Conservation (phyloP, 2,888 invertebrate species). For the Margaritifera margaritifera region DNA sequence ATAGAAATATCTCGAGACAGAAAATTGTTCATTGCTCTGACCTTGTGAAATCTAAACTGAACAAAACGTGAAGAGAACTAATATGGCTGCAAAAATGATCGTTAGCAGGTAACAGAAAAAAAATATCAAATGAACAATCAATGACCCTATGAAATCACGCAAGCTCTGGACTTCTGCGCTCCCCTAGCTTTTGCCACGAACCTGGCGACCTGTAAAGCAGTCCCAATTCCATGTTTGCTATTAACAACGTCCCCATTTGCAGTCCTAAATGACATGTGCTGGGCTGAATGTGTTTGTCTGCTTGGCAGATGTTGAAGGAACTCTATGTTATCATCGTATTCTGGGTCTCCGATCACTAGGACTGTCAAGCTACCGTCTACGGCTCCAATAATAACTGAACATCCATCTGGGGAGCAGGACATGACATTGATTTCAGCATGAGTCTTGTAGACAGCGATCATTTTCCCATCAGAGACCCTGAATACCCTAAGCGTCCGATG, state of each 20-base stretch:
- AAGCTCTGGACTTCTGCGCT: conserved; percentile 65
- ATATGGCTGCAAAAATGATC: no score
- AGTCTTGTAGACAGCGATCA: conserved; percentile 86
- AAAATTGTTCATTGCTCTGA: no score
- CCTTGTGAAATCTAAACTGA: no score
- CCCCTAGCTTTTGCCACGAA: conserved; percentile 67
- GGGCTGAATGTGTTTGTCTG: conserved; percentile 45
- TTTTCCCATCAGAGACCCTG: conserved; percentile 89
- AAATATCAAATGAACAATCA: no score
- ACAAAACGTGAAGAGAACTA: no score
- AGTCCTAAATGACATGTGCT: conserved; percentile 22
- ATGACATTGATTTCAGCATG: conserved; percentile 70
- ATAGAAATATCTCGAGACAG: no score
- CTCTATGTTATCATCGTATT: conserved; percentile 57
- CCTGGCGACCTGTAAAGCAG: conserved; percentile 66
- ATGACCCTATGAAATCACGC: conserved; percentile 51
- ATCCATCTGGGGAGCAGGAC: conserved; percentile 64
- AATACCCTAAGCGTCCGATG: conserved; percentile 94
- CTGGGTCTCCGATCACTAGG: conserved; percentile 83
- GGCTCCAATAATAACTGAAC: conserved; percentile 83
- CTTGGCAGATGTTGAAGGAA: conserved; percentile 62
- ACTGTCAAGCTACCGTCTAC: conserved; percentile 95
- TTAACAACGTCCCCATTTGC: conserved; percentile 48
- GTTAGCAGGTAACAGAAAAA: no score
- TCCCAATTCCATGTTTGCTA: conserved; percentile 60